Conservation (phyloP, 2,113 vertebrate genomes). For the Aix galericulata region DNA sequence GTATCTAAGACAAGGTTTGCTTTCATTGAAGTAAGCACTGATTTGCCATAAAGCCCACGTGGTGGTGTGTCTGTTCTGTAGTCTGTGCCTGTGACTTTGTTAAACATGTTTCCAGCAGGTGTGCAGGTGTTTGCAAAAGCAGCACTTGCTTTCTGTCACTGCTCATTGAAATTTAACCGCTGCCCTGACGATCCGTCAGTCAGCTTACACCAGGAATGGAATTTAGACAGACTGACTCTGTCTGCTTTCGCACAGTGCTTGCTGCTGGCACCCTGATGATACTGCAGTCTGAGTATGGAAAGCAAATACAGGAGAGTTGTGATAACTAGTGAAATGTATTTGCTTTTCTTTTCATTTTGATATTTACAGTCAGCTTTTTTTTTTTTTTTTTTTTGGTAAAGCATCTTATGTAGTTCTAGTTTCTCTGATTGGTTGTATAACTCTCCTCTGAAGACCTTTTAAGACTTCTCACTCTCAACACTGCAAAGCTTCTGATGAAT, state of each 20-base stretch:
- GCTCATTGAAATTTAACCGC: accelerated
- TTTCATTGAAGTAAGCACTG: accelerated
- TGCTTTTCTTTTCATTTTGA: accelerated
- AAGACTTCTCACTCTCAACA: neutral
- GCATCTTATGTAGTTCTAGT: neutral
- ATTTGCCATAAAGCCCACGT: accelerated
- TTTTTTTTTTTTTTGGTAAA: neutral
- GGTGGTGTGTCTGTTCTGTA: neutral
- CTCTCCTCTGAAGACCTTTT: neutral
- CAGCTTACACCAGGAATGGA: accelerated
- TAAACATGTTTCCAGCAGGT: neutral
- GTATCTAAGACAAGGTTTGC: accelerated
- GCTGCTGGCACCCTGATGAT: neutral
- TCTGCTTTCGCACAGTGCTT: neutral
- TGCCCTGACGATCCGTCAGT: neutral
- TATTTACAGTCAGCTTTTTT: neutral
- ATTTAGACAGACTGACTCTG: accelerated
- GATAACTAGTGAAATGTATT: accelerated
- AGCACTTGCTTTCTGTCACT: accelerated
- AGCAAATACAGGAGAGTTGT: accelerated
- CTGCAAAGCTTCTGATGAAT: neutral
- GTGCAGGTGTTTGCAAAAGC: accelerated
- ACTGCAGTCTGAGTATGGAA: accelerated
- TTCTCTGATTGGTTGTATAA: neutral
- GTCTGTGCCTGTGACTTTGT: neutral